These are phyloP conservation scores for Cydia splendana DNA, from an alignment of 1,140 invertebrate genomes.

Conservation along the genomic window DNA sequence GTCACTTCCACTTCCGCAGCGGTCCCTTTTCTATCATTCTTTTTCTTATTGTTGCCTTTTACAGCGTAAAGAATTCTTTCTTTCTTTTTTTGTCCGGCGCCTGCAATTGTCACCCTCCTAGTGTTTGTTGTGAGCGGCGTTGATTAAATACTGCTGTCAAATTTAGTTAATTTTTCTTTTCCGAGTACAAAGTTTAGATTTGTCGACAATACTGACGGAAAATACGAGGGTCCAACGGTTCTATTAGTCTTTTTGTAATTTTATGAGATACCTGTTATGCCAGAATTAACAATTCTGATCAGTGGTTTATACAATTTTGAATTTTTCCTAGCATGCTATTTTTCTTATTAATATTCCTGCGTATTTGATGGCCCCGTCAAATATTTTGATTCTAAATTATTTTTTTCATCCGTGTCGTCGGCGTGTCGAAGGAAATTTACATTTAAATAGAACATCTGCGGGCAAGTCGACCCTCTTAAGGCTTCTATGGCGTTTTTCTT, in stretches of 20 bases:
- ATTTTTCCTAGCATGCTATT: slow-evolving; percentile 23
- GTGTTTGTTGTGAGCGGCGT: slow-evolving; percentile 64
- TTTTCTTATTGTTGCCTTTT: slow-evolving; percentile 72
- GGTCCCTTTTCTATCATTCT: slow-evolving; percentile 63
- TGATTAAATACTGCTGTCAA: slow-evolving; percentile 72
- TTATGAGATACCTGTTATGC: slow-evolving; percentile 28
- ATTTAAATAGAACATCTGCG: slow-evolving; percentile 80
- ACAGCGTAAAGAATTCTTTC: slow-evolving; percentile 70
- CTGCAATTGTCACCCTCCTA: slow-evolving; percentile 74
- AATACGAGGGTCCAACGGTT: slow-evolving; percentile 15
- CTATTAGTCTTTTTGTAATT: slow-evolving; percentile 26
- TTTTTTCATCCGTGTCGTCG: slow-evolving; percentile 74
- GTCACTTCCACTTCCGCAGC: slow-evolving; percentile 73
- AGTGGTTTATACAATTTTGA: slow-evolving; percentile 30
- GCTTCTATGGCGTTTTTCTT: slow-evolving; percentile 71
- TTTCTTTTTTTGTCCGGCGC: slow-evolving; percentile 58
- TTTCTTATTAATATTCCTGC: slow-evolving; percentile 35
- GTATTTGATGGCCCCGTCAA: slow-evolving; percentile 61
- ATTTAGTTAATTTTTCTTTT: slow-evolving; percentile 59
- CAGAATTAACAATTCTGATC: slow-evolving; percentile 29
- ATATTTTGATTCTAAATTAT: slow-evolving; percentile 73
- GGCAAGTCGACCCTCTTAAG: slow-evolving; percentile 71
- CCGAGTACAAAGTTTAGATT: slow-evolving; percentile 40
- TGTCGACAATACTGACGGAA: neutral
- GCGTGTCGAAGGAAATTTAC: slow-evolving; percentile 74